These are phyloP conservation scores for Epirrhoe alternata DNA, from an alignment of 2,888 invertebrate species.

Conservation along the genomic window DNA sequence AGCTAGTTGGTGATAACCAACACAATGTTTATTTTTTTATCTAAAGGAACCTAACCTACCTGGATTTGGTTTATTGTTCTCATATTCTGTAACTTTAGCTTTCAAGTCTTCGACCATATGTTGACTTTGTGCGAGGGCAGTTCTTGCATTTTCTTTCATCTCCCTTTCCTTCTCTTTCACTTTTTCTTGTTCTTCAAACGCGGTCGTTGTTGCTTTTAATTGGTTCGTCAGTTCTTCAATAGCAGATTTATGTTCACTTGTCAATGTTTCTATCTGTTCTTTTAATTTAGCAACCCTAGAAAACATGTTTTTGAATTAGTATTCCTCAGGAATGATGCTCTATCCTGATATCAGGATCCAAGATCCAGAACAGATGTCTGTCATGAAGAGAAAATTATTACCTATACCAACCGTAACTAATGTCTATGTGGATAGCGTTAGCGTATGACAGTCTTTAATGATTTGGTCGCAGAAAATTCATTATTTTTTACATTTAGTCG, in stretches of 20 bases:
- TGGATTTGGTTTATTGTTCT: conserved; percentile 67
- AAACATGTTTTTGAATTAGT: not conserved
- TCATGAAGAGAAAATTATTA: no score
- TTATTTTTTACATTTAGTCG: no score
- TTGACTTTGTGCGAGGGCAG: conserved; percentile 56
- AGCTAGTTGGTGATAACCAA: no score
- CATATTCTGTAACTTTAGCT: conserved; percentile 65
- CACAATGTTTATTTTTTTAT: no score
- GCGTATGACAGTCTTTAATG: no score
- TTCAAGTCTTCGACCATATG: conserved; percentile 62
- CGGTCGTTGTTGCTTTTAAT: conserved; percentile 60
- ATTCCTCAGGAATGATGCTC: no score
- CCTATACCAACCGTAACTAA: no score
- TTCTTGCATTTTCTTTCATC: conserved; percentile 56
- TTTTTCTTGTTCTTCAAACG: conserved; percentile 60
- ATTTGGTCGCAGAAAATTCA: no score
- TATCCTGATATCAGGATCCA: no score
- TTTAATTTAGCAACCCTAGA: conserved; percentile 65
- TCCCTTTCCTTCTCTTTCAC: conserved; percentile 57
- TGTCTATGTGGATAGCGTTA: no score
- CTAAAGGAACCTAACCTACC: conserved; percentile 49
- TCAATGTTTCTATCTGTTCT: conserved; percentile 65
- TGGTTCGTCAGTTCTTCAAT: conserved; percentile 63
- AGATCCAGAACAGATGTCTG: no score
- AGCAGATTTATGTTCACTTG: conserved; percentile 58